Evolutionary conservation across 2,797 vertebrate species (phyloP), one percentile per base, ranked within the genome.

Genomic region (Rhadinocentrus ornatus): DNA sequence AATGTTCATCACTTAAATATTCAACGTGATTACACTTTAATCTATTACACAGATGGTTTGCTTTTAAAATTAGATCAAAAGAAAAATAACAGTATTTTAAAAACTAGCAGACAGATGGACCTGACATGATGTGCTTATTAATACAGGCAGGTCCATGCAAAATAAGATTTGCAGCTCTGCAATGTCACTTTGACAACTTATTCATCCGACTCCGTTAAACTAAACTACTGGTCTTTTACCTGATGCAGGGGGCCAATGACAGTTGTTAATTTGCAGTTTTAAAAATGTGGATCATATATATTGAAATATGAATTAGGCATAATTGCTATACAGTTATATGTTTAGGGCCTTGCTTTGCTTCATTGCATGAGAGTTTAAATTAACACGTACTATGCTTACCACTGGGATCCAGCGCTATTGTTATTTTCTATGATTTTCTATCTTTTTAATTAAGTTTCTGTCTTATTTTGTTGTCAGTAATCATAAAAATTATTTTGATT

Each of bases 91-190:
- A 12, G 0, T 44, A 60, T 29, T 63, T 78, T 82, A 53, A 57
- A 78, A 74, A 71, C 68, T 60, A 73, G 27, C 52, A 77, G 73
- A 81, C 67, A 67, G 75, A 82, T 66, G 55, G 53, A 15, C 3
- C 37, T 69, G 66, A 77, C 50, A 68, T 69, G 78, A 66, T 71
- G 65, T 54, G 24, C 65, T 68, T 55, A 48, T 80, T 75, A 75
- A 37, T 67, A 22, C 48, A 62, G 31, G 57, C 64, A 59, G 55
- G 65, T 73, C 44, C 57, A 37, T 39, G 50, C 22, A 52, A 52
- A 52, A 24, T 24, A 24, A 52, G 22, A 39, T 44, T 26, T 15
- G 8, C 35, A 35, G 55, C 61, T 57, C 31, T 61, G 71, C 50
- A 16, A 62, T 10, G 48, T 54, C 37, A 75, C 27, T n/a, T 11